These are phyloP conservation scores for Casuarius casuarius DNA, from an alignment of 2,113 vertebrate species.

Conservation along the genomic window DNA sequence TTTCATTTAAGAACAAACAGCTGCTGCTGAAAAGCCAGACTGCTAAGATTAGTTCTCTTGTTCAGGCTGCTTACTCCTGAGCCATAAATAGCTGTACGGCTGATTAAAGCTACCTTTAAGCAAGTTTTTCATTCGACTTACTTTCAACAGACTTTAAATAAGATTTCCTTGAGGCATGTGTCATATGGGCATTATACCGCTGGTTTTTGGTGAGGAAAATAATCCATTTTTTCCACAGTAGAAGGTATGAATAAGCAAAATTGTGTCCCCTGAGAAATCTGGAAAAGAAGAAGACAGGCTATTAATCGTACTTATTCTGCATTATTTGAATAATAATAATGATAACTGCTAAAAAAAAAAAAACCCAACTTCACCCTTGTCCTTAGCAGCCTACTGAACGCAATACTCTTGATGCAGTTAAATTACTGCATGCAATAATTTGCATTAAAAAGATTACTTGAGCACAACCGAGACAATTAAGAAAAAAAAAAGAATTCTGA, in stretches of 20 bases:
- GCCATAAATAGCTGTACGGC: background rate
- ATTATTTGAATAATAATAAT: background rate
- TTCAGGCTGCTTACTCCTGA: background rate
- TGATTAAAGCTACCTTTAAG: background rate
- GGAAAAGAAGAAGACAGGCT: background rate
- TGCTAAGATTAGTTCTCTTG: background rate
- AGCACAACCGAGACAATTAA: background rate
- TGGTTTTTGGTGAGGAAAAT: slow-evolving; percentile 44
- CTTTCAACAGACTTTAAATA: slow-evolving; percentile 40
- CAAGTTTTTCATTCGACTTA: slow-evolving; percentile 44
- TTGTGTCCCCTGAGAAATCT: slow-evolving; percentile 71
- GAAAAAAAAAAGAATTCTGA: background rate
- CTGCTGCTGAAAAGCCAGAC: background rate
- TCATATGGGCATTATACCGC: slow-evolving; percentile 37
- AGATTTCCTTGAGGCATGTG: slow-evolving; percentile 10
- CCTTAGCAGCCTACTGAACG: background rate
- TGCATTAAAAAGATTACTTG: background rate
- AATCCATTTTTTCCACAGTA: slow-evolving; percentile 66
- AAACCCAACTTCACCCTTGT: background rate
- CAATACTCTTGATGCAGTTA: background rate
- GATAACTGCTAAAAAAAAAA: background rate
- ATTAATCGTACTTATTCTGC: background rate
- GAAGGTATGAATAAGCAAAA: slow-evolving; percentile 57
- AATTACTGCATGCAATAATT: background rate
- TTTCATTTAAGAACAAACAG: background rate